These are phyloP conservation scores for Unio pictorum DNA, from an alignment of 2,888 invertebrate genomes.

Conservation along the genomic window DNA sequence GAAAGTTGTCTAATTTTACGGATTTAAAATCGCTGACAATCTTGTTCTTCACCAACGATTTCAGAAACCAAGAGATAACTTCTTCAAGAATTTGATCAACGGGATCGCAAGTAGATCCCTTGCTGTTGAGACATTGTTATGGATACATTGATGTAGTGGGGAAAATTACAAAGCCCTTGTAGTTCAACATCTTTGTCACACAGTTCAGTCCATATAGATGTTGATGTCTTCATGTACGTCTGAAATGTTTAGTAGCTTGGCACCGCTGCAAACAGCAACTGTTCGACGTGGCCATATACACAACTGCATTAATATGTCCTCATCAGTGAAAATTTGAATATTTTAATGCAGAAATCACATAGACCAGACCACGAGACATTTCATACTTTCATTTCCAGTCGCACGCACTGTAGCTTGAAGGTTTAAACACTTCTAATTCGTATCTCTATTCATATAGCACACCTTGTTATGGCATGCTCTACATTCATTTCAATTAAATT, in stretches of 20 bases:
- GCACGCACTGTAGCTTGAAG: too few relatives aligned
- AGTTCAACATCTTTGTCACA: conserved; percentile 5
- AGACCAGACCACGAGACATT: conserved; percentile 1
- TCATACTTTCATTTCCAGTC: background rate
- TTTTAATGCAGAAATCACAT: background rate
- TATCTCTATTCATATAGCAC: too few relatives aligned
- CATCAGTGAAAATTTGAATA: conserved; percentile 6
- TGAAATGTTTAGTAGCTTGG: background rate
- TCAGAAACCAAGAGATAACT: conserved; percentile 1
- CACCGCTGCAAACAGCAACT: conserved; percentile 6
- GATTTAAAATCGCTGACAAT: conserved; percentile 2
- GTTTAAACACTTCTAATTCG: too few relatives aligned
- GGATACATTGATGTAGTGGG: background rate
- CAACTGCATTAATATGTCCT: conserved; percentile 5
- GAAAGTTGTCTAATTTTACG: conserved; percentile 4
- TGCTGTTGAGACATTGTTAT: too few relatives aligned
- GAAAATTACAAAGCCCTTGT: conserved; percentile 2
- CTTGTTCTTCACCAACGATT: conserved; percentile 4
- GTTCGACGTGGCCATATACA: conserved; percentile 1
- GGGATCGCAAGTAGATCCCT: background rate
- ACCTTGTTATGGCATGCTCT: too few relatives aligned
- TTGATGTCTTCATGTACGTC: background rate
- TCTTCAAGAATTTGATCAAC: conserved; percentile 1
- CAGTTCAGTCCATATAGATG: conserved; percentile 1
- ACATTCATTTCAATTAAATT: too few relatives aligned